These are phyloP conservation scores for Phengaris arion DNA, from an alignment of 2,888 invertebrate species.

Conservation along the genomic window DNA sequence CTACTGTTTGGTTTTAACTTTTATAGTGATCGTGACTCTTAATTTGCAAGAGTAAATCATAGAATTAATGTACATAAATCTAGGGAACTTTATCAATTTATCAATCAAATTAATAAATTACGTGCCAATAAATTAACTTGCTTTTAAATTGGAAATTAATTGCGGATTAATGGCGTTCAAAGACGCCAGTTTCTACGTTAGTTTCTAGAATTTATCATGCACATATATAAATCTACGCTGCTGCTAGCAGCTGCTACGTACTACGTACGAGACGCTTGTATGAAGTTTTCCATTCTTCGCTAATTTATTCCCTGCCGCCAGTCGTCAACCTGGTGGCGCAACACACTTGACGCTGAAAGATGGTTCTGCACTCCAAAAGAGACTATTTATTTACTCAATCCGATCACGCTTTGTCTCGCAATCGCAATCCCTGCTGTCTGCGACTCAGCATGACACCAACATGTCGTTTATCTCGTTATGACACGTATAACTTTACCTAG, in stretches of 20 bases:
- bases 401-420: slow-evolving; percentile 73
- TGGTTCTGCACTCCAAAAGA: slow-evolving; percentile 70
- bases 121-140: not conserved
- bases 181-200: not conserved
- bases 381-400: slow-evolving; percentile 75
- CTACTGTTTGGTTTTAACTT: too few species aligned
- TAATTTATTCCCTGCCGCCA: slow-evolving; percentile 45
- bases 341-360: slow-evolving; percentile 68
- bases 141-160: not conserved
- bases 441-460: slow-evolving; percentile 45
- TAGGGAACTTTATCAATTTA: not conserved
- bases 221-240: slow-evolving; percentile 4
- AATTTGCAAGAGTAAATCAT: too few species aligned
- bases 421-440: slow-evolving; percentile 57
- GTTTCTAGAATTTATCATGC: slow-evolving; percentile 9
- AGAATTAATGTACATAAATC: not conserved
- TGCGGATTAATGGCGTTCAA: too few species aligned
- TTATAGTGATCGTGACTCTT: too few species aligned
- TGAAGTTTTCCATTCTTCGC: slow-evolving; percentile 7
- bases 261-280: slow-evolving; percentile 2
- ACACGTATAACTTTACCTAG: slow-evolving; percentile 13
- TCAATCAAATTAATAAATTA: not conserved
- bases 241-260: too few species aligned
- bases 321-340: slow-evolving; percentile 69
- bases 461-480: slow-evolving; percentile 25